Percentiles rank a stretch among this genome's conserved stretches.
These are phyloP conservation scores for Delia radicum DNA, from an alignment of 1,140 invertebrate genomes.

Conservation along the genomic window DNA sequence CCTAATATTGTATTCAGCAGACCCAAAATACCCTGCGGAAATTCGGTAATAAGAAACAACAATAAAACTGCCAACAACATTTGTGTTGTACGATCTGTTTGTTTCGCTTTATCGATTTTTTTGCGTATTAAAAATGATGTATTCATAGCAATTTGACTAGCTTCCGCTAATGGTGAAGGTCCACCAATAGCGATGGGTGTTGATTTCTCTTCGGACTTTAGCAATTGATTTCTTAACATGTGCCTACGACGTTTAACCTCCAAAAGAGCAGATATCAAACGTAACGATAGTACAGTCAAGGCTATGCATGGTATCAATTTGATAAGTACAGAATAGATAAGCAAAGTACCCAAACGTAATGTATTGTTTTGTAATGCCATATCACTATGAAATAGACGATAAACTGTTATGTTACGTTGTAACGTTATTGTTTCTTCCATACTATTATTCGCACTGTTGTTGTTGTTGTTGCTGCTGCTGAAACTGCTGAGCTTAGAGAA, in stretches of 20 bases:
- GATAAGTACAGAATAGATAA: constrained; percentile 82
- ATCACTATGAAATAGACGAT: constrained; percentile 39
- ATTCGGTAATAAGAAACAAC: constrained; percentile 83
- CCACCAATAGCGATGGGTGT: background rate
- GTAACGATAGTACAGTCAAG: constrained; percentile 75
- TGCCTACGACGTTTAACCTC: constrained; percentile 73
- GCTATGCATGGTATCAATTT: constrained; percentile 83
- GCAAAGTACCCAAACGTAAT: constrained; percentile 68
- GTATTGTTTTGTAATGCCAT: constrained; percentile 43
- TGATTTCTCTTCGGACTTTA: constrained; percentile 51
- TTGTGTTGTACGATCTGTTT: constrained; percentile 85
- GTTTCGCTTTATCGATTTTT: constrained; percentile 64
- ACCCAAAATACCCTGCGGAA: constrained; percentile 83
- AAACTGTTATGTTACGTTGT: constrained; percentile 46
- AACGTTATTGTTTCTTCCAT: constrained; percentile 12
- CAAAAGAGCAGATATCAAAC: constrained; percentile 73
- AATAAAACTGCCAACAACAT: constrained; percentile 92
- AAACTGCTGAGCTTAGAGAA: constrained; percentile 6
- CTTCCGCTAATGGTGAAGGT: constrained; percentile 15
- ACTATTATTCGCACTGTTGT: background rate
- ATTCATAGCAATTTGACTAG: background rate
- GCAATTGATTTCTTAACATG: constrained; percentile 61
- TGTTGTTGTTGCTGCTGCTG: background rate
- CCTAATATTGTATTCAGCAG: constrained; percentile 75
- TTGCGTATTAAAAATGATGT: constrained; percentile 56